These are phyloP conservation scores for Pelusios castaneus DNA, from an alignment of 2,113 vertebrate species.

Conservation along the genomic window DNA sequence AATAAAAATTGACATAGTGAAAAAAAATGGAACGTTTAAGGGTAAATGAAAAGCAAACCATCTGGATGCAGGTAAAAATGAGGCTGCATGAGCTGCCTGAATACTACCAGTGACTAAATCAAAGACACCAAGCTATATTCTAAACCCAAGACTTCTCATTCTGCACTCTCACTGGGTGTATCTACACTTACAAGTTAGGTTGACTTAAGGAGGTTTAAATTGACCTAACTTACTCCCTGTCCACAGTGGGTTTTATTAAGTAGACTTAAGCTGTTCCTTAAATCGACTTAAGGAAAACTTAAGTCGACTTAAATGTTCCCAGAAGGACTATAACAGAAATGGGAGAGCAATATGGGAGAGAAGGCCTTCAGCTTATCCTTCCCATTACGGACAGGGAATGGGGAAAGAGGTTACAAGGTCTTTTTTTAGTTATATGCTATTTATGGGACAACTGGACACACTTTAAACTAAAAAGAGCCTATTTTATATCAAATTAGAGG, in stretches of 20 bases:
- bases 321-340: neutral
- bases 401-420: neutral
- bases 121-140: neutral
- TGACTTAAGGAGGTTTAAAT: too few species aligned
- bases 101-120: neutral
- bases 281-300: too few species aligned
- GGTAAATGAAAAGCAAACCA: neutral
- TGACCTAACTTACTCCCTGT: too few species aligned
- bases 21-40: neutral
- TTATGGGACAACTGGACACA: accelerated
- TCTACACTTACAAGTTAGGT: too few species aligned
- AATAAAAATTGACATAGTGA: neutral
- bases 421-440: neutral
- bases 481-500: neutral
- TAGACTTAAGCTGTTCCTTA: too few species aligned
- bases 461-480: neutral
- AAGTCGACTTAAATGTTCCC: neutral
- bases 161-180: neutral
- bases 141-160: neutral
- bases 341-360: neutral
- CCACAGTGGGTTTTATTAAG: too few species aligned
- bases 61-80: neutral
- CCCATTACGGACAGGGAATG: neutral
- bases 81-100: neutral
- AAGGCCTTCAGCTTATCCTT: neutral